Conservation (phyloP, 2,888 invertebrate genomes). For the Oasisia sp. region DNA sequence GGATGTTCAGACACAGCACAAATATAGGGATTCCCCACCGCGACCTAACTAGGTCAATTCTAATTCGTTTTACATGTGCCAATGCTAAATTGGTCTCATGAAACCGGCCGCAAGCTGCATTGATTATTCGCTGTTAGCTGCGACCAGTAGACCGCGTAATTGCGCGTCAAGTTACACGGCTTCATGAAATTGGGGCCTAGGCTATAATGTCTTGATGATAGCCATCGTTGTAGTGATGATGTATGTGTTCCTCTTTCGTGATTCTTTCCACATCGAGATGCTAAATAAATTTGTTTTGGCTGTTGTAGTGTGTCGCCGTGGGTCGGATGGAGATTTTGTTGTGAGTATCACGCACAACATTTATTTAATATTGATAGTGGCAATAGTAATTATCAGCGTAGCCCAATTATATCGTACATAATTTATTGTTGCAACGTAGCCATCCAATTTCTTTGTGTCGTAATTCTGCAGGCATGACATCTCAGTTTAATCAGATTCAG, state of each 20-base stretch:
- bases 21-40: too few species aligned
- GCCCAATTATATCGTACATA: not conserved
- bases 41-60: too few species aligned
- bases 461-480: not conserved
- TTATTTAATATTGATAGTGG: not conserved
- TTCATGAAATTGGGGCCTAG: too few species aligned
- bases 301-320: not conserved
- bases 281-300: not conserved
- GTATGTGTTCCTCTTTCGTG: not conserved
- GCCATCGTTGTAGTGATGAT: not conserved
- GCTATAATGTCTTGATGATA: not conserved
- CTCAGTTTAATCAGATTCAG: not conserved
- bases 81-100: too few species aligned
- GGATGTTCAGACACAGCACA: too few species aligned
- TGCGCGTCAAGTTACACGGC: too few species aligned
- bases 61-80: too few species aligned
- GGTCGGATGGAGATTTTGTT: not conserved
- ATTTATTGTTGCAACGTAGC: not conserved
- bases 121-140: too few species aligned
- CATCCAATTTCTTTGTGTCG: not conserved
- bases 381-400: not conserved
- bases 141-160: too few species aligned
- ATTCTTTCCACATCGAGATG: not conserved
- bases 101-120: too few species aligned
- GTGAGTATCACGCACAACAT: not conserved